Evolutionary conservation across 1,140 invertebrate genomes (phyloP).

Genomic region (Himalopsyche phryganea): DNA sequence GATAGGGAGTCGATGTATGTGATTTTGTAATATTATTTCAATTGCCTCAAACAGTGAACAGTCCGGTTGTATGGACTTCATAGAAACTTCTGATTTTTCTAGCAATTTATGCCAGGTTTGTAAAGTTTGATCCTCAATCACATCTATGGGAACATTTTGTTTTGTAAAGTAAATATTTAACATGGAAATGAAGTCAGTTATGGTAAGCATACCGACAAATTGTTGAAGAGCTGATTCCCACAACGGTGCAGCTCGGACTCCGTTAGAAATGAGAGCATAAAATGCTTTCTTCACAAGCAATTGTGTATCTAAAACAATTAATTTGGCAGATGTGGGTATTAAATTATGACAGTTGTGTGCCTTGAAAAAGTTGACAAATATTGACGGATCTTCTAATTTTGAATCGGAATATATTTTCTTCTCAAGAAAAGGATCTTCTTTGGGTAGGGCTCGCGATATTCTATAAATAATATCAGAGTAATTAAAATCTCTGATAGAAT

Average conservation of each 20-base stretch:
- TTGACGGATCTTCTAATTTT: conserved; percentile 68
- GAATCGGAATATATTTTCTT: neutral
- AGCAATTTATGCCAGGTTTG: conserved; percentile 90
- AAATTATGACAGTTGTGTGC: conserved; percentile 99
- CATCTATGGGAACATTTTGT: conserved; percentile 85
- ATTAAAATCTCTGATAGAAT: no score
- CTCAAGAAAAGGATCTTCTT: conserved; percentile 9
- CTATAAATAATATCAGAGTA: neutral
- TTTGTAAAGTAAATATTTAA: conserved; percentile 96
- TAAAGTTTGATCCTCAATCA: conserved; percentile 95
- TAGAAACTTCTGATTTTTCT: conserved; percentile 73
- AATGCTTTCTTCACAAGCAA: conserved; percentile 98
- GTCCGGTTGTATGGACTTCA: conserved; percentile 85
- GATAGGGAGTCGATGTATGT: conserved; percentile 95
- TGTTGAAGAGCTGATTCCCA: conserved; percentile 92
- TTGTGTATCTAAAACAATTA: conserved; percentile 99
- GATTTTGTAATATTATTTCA: conserved; percentile 83
- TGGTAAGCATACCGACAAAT: conserved; percentile 97
- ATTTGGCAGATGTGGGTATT: conserved; percentile 96
- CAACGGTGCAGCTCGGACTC: conserved; percentile 94
- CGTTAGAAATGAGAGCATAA: conserved; percentile 97
- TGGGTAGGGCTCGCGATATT: conserved; percentile 5
- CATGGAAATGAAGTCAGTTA: conserved; percentile 99
- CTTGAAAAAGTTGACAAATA: conserved; percentile 98
- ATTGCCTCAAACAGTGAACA: conserved; percentile 91